Evolutionary conservation across 2,113 vertebrate species (phyloP).

Genomic region (Chloropsis hardwickii): DNA sequence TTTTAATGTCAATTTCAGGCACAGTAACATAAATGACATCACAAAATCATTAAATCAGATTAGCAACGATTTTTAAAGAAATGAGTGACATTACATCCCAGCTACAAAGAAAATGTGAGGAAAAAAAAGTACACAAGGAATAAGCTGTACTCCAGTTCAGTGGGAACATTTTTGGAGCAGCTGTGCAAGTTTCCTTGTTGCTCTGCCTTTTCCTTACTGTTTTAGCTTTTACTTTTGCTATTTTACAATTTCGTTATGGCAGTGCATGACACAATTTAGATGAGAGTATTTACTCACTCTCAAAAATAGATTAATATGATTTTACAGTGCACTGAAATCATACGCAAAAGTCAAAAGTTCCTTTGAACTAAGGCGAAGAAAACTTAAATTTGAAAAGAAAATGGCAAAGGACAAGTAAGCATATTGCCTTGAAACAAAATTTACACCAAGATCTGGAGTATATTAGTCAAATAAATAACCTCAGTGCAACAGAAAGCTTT

Average conservation of each 20-base stretch:
- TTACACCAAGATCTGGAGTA: conserved; percentile 31
- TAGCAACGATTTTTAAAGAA: background rate
- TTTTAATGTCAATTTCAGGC: background rate
- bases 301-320: background rate
- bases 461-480: conserved; percentile 51
- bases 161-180: background rate
- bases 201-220: background rate
- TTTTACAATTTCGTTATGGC: background rate
- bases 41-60: conserved; percentile 20
- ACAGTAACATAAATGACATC: background rate
- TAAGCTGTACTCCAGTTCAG: background rate
- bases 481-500: conserved; percentile 41
- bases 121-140: background rate
- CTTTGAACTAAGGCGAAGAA: conserved; percentile 28
- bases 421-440: conserved; percentile 16
- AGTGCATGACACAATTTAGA: background rate
- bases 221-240: background rate
- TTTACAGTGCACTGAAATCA: background rate
- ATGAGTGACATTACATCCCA: background rate
- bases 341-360: background rate
- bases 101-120: background rate
- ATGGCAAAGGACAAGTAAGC: background rate
- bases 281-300: background rate
- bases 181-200: background rate
- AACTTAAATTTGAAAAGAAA: conserved; percentile 42